phyloP scores from a whole-genome alignment of 2,113 vertebrate genomes.

The Pleuronectes platessa region DNA sequence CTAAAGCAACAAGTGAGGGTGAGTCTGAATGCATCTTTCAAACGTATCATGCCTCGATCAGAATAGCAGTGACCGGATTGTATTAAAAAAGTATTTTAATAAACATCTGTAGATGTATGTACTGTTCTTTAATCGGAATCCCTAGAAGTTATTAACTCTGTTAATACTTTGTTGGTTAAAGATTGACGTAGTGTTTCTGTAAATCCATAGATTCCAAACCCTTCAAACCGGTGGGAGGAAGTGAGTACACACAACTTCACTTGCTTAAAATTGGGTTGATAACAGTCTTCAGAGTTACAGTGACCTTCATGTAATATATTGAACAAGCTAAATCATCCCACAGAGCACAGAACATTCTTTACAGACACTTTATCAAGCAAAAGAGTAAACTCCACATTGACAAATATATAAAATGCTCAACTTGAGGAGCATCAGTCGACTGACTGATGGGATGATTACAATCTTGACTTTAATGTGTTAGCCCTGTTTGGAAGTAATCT shows the following conservation, averaged over 20 bases:
- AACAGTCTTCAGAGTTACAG: not conserved
- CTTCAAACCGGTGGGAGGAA: not conserved
- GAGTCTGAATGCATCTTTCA: not conserved
- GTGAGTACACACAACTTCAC: slow-evolving; percentile 9
- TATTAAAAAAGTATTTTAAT: not conserved
- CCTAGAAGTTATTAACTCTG: too few relatives aligned
- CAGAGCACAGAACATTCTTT: too few relatives aligned
- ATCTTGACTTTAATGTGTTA: too few relatives aligned
- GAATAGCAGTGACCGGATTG: too few relatives aligned
- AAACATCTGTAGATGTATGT: not conserved
- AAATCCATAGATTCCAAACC: not conserved
- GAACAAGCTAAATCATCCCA: too few relatives aligned
- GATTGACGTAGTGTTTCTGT: not conserved
- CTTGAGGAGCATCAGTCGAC: too few relatives aligned
- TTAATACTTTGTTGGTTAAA: not conserved
- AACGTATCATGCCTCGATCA: not conserved
- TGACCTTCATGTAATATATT: not conserved
- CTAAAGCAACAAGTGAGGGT: not conserved
- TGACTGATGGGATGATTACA: too few relatives aligned
- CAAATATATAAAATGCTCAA: too few relatives aligned
- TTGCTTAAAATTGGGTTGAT: not conserved
- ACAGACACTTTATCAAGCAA: too few relatives aligned
- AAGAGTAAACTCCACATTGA: too few relatives aligned
- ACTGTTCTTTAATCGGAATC: too few relatives aligned
- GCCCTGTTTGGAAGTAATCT: too few relatives aligned